Percentiles rank a stretch among this genome's conserved stretches.
Conservation (phyloP, 2,797 vertebrate genomes). For the Rhabdophis nuchalis region DNA sequence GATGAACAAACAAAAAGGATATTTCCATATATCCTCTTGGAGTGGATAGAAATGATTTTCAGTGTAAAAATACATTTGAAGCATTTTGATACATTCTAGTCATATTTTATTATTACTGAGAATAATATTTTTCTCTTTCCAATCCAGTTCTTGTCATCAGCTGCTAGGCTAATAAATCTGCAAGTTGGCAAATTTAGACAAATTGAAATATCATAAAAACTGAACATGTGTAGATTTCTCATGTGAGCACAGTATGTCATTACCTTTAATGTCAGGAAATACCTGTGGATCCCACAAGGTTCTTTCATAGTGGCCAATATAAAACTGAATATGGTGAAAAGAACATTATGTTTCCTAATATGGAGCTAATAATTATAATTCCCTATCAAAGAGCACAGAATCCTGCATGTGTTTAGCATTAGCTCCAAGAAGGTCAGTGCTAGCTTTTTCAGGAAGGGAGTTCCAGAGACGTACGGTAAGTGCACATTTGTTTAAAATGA, state of each 20-base stretch:
- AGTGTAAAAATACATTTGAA: not conserved
- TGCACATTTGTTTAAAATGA: conserved; percentile 49
- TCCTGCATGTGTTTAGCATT: conserved; percentile 65
- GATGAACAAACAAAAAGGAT: not conserved
- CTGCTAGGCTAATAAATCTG: not conserved
- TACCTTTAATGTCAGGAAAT: accelerated
- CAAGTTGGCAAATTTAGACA: not conserved
- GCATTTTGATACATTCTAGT: not conserved
- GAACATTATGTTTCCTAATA: conserved; percentile 50
- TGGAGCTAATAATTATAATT: conserved; percentile 65
- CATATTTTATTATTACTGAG: not conserved
- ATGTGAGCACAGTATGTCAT: not conserved
- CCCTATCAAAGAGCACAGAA: conserved; percentile 45
- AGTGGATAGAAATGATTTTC: not conserved
- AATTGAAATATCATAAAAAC: conserved; percentile 39
- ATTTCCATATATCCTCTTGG: not conserved
- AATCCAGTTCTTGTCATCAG: not conserved
- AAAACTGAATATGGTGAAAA: conserved; percentile 30
- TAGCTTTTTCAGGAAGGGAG: conserved; percentile 59
- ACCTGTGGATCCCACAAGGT: conserved; percentile 26
- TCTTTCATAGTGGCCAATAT: conserved; percentile 13
- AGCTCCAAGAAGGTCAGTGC: conserved; percentile 62
- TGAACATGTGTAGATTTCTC: conserved; percentile 40
- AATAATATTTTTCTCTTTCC: not conserved
- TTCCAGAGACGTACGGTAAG: conserved; percentile 55